Base-by-base conservation (phyloP, 2,797 vertebrate genomes). In the Limnodromus scolopaceus region DNA sequence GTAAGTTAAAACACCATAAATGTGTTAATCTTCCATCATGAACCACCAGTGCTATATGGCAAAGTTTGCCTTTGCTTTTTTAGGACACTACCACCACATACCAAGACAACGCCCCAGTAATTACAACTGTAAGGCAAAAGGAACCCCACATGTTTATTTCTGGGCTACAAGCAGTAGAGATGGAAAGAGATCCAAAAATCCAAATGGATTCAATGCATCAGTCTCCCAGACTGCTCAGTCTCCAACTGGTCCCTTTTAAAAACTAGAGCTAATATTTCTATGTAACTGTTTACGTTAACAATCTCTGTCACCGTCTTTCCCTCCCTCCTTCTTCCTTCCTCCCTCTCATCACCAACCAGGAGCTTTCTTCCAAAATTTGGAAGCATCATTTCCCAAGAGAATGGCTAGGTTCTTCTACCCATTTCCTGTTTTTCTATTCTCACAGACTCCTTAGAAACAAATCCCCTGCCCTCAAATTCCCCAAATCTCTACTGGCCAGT, bases 11-110 rank as follows among this genome's bases (percentile, higher is more conserved):
- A 2, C 24, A 55, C 7, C 36, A 46, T 7, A 58, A 39, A 61
- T 7, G 4, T 12, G 3, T 32, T 17, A 36, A 65, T 57, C 13
- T 46, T 27, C 16, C 71, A 3, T 32, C 45, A 24, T 4, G 27
- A 54, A 30, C 2, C 15, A 43, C 17, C 30, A 43, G 2, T 28
- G 25, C 24, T 36, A 36, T 1, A 23, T 4, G 9, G 18, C 14
- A 72, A 79, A 84, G 0, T 57, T 93, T 71, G 30, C 8, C 81
- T 72, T 43, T 28, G 8, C 3, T 24, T 58, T 71, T 82, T 41
- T 30, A 64, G 43, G 20, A 70, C 3, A 13, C 1, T 11, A 27
- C 7, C 4, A 3, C 1, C 3, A 4, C 9, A 1, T 2, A 1
- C 9, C 12, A 61, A 38, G 6, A 28, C 4, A 15, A 13, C 49